Evolutionary conservation across 2,888 invertebrate species (phyloP), one percentile per base, ranked within the genome.

Genomic region (Dromius quadrimaculatus): DNA sequence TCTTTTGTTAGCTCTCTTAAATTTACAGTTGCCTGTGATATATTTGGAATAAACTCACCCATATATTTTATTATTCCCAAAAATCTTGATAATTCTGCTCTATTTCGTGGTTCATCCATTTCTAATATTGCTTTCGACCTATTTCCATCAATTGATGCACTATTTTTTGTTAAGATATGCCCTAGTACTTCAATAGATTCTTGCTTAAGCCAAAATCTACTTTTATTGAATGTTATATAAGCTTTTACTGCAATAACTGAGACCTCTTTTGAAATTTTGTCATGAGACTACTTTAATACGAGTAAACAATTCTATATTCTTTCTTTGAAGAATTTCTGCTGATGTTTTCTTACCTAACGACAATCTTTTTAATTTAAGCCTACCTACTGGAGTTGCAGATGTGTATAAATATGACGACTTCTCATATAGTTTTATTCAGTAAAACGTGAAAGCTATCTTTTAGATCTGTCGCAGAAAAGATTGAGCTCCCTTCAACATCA

Each of bases 71-170:
- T 41, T 32, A 73, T 43, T 6, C 73, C 73, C 41, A 65, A 34
- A 61, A 74, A 74, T 45, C 61, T 59, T 13, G 41, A 5, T 34
- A 74, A 36, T 17, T 73, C 71, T 43, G 70, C 66, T n/a, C 54
- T 65, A 36, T 41, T 70, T 13, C 8, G 50, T 17, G 74, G 74
- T 28, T n/a, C n/a, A n/a, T 70, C 70, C 64, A 71, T 74, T 15
- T 73, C 36, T 9, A 11, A 38, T 13, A 74, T 74, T 0, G 74
- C 72, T 15, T 66, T 8, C 1, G 73, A 47, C 68, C 72, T 72
- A 9, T 72, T 65, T 1, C 57, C 61, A 22, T 70, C 65, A 22
- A 41, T 65, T 32, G 54, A 57, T 0, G 74, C 9, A 0, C 73
- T 72, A 5, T 71, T 28, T 22, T 57, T 41, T 1, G 71, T 38